phyloP scores from a whole-genome alignment of 2,113 vertebrate species.

The Pampusana beccarii region DNA sequence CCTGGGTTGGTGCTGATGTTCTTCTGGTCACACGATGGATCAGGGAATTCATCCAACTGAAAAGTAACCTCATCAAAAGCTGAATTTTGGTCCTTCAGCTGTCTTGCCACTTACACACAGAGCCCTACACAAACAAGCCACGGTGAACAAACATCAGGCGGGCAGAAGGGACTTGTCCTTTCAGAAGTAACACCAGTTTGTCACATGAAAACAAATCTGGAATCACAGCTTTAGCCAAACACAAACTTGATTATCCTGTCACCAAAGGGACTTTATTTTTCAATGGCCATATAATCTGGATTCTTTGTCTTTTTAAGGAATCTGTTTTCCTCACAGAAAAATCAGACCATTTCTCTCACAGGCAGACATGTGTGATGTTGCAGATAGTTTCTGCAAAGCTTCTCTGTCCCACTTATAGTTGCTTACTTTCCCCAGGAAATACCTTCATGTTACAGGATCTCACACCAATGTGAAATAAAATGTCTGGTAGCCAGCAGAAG shows the following conservation, averaged over 20 bases:
- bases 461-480: constrained; percentile 35
- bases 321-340: background rate
- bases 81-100: background rate
- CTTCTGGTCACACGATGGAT: background rate
- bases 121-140: background rate
- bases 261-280: background rate
- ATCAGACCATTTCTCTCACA: background rate
- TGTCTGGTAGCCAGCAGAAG: constrained; percentile 10
- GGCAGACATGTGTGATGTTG: background rate
- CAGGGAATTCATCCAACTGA: background rate
- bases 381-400: background rate
- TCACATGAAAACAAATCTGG: background rate
- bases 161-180: background rate
- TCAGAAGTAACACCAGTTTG: background rate
- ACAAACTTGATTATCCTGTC: background rate
- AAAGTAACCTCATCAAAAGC: background rate
- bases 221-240: background rate
- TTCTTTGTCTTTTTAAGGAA: background rate
- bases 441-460: constrained; percentile 26
- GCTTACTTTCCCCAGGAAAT: constrained; percentile 29
- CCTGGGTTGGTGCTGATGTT: background rate
- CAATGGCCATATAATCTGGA: background rate
- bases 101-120: background rate
- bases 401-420: background rate
- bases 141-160: background rate